Evolutionary conservation across 2,113 vertebrate genomes (phyloP).

Genomic region (Phrynosoma platyrhinos): DNA sequence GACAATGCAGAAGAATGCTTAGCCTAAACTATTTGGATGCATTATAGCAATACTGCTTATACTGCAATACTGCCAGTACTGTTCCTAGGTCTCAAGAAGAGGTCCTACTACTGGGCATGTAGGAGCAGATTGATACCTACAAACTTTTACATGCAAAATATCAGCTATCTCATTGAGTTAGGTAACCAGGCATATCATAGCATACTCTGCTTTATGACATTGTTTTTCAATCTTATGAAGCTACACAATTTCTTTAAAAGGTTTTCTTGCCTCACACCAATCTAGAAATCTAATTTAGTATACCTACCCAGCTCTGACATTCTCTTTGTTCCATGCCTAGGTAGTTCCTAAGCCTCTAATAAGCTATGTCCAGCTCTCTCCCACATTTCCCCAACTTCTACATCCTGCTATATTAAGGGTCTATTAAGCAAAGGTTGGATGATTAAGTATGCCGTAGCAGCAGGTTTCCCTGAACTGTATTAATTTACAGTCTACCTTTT

Average conservation of each 20-base stretch:
- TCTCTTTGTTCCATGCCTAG: not conserved
- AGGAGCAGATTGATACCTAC: not conserved
- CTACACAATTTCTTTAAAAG: not conserved
- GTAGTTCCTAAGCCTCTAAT: not conserved
- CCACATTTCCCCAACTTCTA: not conserved
- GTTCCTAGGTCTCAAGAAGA: not conserved
- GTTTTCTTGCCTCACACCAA: not conserved
- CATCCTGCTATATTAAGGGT: not conserved
- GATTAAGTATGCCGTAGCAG: not conserved
- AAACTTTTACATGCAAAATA: not conserved
- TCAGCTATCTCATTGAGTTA: not conserved
- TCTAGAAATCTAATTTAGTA: not conserved
- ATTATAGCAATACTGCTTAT: not conserved
- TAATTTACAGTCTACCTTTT: not conserved
- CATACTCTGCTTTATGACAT: not conserved
- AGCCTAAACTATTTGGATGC: not conserved
- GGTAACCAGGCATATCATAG: not conserved
- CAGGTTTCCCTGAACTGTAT: not conserved
- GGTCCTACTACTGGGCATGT: not conserved
- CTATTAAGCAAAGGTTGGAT: not conserved
- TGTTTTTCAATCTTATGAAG: not conserved
- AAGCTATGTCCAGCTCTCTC: too few relatives aligned
- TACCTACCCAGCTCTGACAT: not conserved
- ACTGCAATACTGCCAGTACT: not conserved
- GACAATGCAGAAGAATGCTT: not conserved